Evolutionary conservation across 2,797 vertebrate species (phyloP), one percentile per base, ranked within the genome.

Genomic region (Hybognathus amarus): DNA sequence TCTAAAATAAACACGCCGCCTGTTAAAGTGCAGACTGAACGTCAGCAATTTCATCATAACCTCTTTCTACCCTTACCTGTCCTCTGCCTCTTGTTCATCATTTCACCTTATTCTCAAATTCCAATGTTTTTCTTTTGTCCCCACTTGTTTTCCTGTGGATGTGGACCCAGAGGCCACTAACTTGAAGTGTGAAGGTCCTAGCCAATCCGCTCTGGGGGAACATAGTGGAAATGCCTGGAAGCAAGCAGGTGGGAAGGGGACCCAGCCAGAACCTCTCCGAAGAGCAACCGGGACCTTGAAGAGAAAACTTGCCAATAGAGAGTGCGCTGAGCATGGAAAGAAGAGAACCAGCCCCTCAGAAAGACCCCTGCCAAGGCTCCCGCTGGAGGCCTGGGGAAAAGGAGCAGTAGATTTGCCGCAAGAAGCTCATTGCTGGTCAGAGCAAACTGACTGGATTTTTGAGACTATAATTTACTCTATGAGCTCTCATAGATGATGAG

Each of bases 401-500:
- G 74, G 30, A 87, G 89, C 87, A 86, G 47, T 85, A 97, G 93
- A 90, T 84, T 87, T 78, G 10, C 88, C 24, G 87, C 85, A 97
- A 94, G 91, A 97, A 94, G 87, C 89, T 97, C 86, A 96, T 99
- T 73, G 88, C 92, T 33, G 98, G 98, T 79, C 98, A 99, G 90
- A 90, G 94, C 66, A 99, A 96, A 87, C 89, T 99, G 59, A 99
- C 97, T 76, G 92, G 91, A 73, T 99, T 97, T 92, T 98, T 99
- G 91, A 93, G 94, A 82, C 64, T 97, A 0, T 99, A 92, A 95
- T 52, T 33, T 33, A 45, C 27, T 68, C 12, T 6, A 12, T 47
- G 47, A 40, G 61, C n/a, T 36, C 45, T 45, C 27, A 52, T 83
- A 47, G 6, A 18, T 22, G 30, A 56, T 18, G 27, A 76, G 24